phyloP scores from a whole-genome alignment of 1,140 invertebrate genomes.

The Papilio machaon region DNA sequence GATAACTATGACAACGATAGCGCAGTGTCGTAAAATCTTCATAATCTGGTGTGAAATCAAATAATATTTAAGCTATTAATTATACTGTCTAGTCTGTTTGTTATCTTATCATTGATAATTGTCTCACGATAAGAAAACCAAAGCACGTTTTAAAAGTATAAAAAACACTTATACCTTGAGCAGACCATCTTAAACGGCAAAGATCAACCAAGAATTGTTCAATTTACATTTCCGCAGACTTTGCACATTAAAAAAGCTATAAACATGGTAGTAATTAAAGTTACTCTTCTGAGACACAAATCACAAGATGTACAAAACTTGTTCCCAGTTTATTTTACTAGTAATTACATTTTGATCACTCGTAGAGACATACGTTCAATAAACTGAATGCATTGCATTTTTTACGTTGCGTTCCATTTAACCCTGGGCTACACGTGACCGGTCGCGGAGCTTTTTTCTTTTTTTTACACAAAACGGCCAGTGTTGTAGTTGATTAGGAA shows the following conservation, averaged over 20 bases:
- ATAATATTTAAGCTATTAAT: not conserved
- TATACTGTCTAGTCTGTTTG: too few relatives aligned
- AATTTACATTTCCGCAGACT: not conserved
- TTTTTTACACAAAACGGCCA: slow-evolving; percentile 33
- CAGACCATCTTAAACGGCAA: not conserved
- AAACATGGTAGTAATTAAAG: not conserved
- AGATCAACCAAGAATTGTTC: not conserved
- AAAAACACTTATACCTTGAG: not conserved
- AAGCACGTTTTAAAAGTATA: too few relatives aligned
- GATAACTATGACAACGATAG: not conserved
- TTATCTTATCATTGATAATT: too few relatives aligned
- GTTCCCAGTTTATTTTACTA: not conserved
- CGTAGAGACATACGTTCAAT: slow-evolving; percentile 14
- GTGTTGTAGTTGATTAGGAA: slow-evolving; percentile 39
- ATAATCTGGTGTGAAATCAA: not conserved
- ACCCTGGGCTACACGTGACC: slow-evolving; percentile 24
- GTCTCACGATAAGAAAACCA: too few relatives aligned
- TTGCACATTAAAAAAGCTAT: not conserved
- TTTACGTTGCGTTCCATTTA: slow-evolving; percentile 29
- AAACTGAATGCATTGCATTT: slow-evolving; percentile 15
- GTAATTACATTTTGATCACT: slow-evolving; percentile 13
- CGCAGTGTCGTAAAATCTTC: not conserved
- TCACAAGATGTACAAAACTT: not conserved
- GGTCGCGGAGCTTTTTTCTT: slow-evolving; percentile 13
- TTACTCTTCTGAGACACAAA: not conserved